Base-by-base conservation (phyloP, 2,888 invertebrate species). In the Callimorpha dominula region DNA sequence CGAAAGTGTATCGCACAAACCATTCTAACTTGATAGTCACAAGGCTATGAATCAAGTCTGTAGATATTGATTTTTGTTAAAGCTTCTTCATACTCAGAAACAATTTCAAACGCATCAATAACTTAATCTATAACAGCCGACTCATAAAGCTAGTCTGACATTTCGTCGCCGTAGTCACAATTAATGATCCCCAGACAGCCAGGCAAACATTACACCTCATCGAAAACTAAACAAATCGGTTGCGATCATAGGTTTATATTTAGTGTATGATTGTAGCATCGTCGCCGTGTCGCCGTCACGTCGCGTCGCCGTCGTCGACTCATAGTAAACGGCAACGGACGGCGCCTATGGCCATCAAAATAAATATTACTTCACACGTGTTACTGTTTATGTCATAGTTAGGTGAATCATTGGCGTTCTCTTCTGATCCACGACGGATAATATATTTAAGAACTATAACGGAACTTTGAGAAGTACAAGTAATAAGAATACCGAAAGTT, bases 291-390 rank as follows among this genome's bases (percentile, higher is more conserved):
- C 83, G 83, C 65, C 78, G 76, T 66, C 68, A 65, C 69, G 65
- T 65, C 77, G 77, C 72, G 74, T 71, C 80, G 76, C 52, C 77
- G 74, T 73, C 81, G 70, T 31, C 84, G 81, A 79, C 77, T 76
- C 82, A 81, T 54, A 66, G 78, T 68, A 73, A 80, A 78, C 83
- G 64, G 77, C 78, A 73, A 79, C 74, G 69, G 76, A 70, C 77
- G 84, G 83, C 84, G 83, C 84, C 83, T 81, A 64, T 63, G 49
- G n/a, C 57, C 75, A 80, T 77, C 83, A 78, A 80, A 81, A 78
- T 71, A 74, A 68, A 68, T 76, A 73, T 73, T 65, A 75, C 79
- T 82, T 78, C 76, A 79, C 79, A 71, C 75, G 72, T 73, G 77
- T 79, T 77, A 78, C 76, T 20, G 46, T 82, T 82, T 81, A 82